phyloP scores from a whole-genome alignment of 1,140 invertebrate species.

The Tribolium castaneum region DNA sequence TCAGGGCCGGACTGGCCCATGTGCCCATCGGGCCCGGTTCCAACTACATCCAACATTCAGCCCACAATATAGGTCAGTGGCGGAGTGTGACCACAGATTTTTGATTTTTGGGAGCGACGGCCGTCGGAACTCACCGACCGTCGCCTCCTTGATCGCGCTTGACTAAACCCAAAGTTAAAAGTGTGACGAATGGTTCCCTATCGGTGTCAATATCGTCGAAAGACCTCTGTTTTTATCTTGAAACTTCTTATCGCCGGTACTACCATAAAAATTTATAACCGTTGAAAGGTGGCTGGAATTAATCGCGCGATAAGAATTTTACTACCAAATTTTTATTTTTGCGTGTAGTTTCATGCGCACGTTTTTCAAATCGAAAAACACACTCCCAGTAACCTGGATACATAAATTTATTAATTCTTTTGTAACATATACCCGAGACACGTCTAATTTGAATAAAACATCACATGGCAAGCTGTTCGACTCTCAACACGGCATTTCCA shows the following conservation, averaged over 20 bases:
- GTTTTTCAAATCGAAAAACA: not conserved
- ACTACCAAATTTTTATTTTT: not conserved
- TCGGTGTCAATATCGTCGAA: slow-evolving; percentile 28
- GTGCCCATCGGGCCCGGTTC: slow-evolving; percentile 63
- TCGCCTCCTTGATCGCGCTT: slow-evolving; percentile 41
- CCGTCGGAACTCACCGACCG: slow-evolving; percentile 7
- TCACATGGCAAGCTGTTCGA: slow-evolving; percentile 23
- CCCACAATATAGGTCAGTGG: slow-evolving; percentile 63
- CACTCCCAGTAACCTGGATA: slow-evolving; percentile 30
- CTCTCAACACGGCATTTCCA: slow-evolving; percentile 16
- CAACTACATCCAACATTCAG: slow-evolving; percentile 61
- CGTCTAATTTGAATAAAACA: slow-evolving; percentile 43
- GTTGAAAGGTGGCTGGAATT: not conserved
- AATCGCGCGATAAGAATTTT: not conserved
- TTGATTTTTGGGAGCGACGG: not conserved
- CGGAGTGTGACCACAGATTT: not conserved
- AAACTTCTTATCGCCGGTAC: slow-evolving; percentile 1
- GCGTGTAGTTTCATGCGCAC: no score
- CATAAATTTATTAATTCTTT: slow-evolving; percentile 40
- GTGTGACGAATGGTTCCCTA: slow-evolving; percentile 41
- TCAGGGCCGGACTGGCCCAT: slow-evolving; percentile 64
- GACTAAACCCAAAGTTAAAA: slow-evolving; percentile 47
- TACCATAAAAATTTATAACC: not conserved
- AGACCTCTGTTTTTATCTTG: not conserved
- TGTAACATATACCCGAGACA: slow-evolving; percentile 9